These are phyloP conservation scores for Odontomachus brunneus DNA, from an alignment of 1,140 invertebrate species.

Conservation along the genomic window DNA sequence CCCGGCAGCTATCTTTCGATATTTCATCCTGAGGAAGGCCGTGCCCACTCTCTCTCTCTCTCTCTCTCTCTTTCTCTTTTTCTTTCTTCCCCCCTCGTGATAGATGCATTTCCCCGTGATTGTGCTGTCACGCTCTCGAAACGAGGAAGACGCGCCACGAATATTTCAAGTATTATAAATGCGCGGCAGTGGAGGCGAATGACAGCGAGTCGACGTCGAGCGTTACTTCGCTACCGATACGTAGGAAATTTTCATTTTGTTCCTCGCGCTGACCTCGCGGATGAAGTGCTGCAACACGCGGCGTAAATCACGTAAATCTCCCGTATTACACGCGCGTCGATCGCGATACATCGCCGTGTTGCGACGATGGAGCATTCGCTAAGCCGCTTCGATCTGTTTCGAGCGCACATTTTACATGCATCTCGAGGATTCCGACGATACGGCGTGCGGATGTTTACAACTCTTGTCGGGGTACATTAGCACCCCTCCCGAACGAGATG, in stretches of 20 bases:
- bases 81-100: slow-evolving; percentile 38
- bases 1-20: slow-evolving; percentile 69
- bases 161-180: slow-evolving; percentile 52
- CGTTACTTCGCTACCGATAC: slow-evolving; percentile 7
- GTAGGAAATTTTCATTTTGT: slow-evolving; percentile 12
- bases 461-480: not conserved
- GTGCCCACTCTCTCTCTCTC: slow-evolving; percentile 7
- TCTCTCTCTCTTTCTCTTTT: not conserved
- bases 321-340: not conserved
- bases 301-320: slow-evolving; percentile 2
- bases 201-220: slow-evolving; percentile 20
- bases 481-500: slow-evolving; percentile 10
- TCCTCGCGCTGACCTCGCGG: slow-evolving; percentile 8
- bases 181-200: slow-evolving; percentile 8
- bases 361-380: not conserved
- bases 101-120: slow-evolving; percentile 62
- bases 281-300: too few relatives aligned
- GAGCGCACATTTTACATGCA: not conserved
- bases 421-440: not conserved
- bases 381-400: not conserved
- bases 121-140: slow-evolving; percentile 49
- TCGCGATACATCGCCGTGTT: not conserved
- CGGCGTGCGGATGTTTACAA: not conserved
- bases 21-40: slow-evolving; percentile 66
- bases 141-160: slow-evolving; percentile 9